Evolutionary conservation across 2,888 invertebrate species (phyloP).

Genomic region (Creontiades dilutus): DNA sequence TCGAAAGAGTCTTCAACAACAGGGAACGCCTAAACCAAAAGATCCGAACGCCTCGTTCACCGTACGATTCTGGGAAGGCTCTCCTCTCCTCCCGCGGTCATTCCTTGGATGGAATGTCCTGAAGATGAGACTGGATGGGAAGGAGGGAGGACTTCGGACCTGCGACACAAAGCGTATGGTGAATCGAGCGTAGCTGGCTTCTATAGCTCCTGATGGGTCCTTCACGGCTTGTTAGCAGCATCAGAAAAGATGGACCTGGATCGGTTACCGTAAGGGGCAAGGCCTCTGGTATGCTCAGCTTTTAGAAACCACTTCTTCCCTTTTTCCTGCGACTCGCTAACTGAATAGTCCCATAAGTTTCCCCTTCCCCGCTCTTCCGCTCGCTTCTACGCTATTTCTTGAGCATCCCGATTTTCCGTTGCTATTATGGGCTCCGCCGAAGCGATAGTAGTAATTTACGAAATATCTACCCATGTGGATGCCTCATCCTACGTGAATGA

Average conservation of each 20-base stretch:
- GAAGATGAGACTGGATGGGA: slow-evolving; percentile 24
- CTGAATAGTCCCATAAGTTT: slow-evolving; percentile 42
- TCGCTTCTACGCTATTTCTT: not conserved
- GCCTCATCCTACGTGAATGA: too few species aligned
- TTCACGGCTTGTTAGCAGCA: slow-evolving; percentile 69
- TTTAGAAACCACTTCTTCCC: slow-evolving; percentile 38
- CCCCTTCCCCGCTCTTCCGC: not conserved
- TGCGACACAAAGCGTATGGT: slow-evolving; percentile 34
- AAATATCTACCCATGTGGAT: too few species aligned
- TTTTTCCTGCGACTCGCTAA: slow-evolving; percentile 37
- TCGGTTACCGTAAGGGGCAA: slow-evolving; percentile 64
- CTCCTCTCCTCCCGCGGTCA: not conserved
- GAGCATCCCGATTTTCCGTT: not conserved
- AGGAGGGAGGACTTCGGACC: not conserved
- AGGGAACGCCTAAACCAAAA: slow-evolving; percentile 44
- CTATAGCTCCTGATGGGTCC: slow-evolving; percentile 70
- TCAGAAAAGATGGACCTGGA: slow-evolving; percentile 53
- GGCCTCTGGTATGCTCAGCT: slow-evolving; percentile 62
- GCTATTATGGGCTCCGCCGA: not conserved
- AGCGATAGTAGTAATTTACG: too few species aligned
- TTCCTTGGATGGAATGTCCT: slow-evolving; percentile 7
- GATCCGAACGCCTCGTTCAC: slow-evolving; percentile 47
- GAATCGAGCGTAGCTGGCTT: slow-evolving; percentile 55
- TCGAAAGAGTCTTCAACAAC: not conserved
- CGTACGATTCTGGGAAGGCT: slow-evolving; percentile 67